phyloP scores from a whole-genome alignment of 2,888 invertebrate species.

The Heliconius hortense region DNA sequence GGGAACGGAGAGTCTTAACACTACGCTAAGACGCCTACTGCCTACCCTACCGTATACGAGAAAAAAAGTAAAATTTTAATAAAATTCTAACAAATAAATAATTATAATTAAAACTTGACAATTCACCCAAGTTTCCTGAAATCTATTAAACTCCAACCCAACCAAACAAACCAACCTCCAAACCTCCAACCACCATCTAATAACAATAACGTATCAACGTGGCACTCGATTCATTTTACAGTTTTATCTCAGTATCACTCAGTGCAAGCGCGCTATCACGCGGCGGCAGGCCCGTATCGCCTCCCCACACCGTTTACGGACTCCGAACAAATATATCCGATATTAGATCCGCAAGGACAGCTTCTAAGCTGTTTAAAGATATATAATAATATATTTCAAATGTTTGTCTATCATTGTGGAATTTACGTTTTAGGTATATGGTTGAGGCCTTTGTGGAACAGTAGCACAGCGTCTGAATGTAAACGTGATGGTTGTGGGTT shows the following conservation, averaged over 20 bases:
- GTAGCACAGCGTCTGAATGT: not conserved
- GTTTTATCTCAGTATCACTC: constrained; percentile 49
- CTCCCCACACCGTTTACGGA: constrained; percentile 35
- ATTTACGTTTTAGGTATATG: not conserved
- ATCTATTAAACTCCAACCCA: not conserved
- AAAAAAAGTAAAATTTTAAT: too few species aligned
- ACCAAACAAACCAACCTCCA: not conserved
- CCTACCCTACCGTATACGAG: too few species aligned
- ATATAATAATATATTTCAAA: not conserved
- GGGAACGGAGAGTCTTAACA: too few species aligned
- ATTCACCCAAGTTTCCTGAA: too few species aligned
- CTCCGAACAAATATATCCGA: constrained; percentile 34
- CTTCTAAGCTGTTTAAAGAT: constrained; percentile 19
- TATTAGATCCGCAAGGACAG: constrained; percentile 31
- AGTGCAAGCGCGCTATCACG: constrained; percentile 50
- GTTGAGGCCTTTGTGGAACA: not conserved
- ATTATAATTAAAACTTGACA: too few species aligned
- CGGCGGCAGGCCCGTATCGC: constrained; percentile 49
- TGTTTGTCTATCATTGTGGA: too few species aligned
- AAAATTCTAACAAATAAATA: too few species aligned
- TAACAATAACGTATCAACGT: constrained; percentile 23
- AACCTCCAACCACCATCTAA: constrained; percentile 18
- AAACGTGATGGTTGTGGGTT: not conserved
- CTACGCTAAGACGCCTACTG: too few species aligned
- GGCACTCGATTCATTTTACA: constrained; percentile 31